Percentiles rank a stretch among this genome's conserved stretches.
Evolutionary conservation across 2,797 vertebrate genomes (phyloP).

Genomic region (Holocentrus rufus): DNA sequence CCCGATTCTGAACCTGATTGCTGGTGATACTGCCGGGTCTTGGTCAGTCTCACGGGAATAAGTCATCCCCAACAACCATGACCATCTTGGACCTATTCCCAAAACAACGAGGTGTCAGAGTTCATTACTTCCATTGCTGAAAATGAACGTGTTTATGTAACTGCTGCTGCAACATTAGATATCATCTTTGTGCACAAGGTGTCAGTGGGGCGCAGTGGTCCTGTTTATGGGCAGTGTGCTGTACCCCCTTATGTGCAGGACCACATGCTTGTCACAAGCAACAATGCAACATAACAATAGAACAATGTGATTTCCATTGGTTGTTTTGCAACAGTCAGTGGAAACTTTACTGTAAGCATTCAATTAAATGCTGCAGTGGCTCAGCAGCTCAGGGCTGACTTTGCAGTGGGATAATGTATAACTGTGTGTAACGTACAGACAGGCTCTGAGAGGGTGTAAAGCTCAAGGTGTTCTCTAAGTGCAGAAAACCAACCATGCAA

Average conservation of each 20-base stretch:
- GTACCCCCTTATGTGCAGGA: neutral
- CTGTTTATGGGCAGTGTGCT: neutral
- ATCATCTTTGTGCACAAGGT: neutral
- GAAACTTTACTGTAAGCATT: too few species aligned
- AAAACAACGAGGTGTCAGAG: slow-evolving; percentile 2
- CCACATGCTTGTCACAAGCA: neutral
- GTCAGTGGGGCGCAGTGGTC: neutral
- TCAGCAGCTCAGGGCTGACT: too few species aligned
- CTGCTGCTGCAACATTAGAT: neutral
- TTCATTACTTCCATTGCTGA: slow-evolving; percentile 1
- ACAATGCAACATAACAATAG: neutral
- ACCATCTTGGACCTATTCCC: neutral
- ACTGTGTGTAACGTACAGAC: neutral
- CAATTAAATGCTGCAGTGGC: neutral
- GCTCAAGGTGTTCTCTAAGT: neutral
- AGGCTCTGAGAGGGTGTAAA: neutral
- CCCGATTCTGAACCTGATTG: neutral
- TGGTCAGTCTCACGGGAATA: slow-evolving; percentile 14
- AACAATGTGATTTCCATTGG: neutral
- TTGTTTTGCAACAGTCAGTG: neutral
- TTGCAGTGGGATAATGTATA: neutral
- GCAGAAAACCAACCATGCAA: too few species aligned
- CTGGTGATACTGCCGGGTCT: slow-evolving; percentile 10
- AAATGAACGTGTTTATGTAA: slow-evolving; percentile 22
- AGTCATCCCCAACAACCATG: slow-evolving; percentile 5